Conservation (phyloP, 2,797 vertebrate genomes). For the Lutjanus argentimaculatus region DNA sequence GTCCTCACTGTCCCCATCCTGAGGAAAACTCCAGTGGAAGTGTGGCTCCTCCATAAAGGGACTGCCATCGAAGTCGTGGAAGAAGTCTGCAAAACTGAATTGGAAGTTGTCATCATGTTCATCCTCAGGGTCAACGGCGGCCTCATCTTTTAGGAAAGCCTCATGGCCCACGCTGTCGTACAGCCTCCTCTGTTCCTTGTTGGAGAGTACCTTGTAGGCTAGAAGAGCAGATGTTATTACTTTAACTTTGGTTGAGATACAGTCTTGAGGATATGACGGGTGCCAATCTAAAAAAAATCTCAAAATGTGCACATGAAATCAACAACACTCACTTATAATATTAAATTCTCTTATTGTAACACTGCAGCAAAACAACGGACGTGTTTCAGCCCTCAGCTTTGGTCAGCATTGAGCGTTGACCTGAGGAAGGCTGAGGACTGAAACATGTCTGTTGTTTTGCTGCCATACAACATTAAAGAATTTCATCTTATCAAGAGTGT, state of each 20-base stretch:
- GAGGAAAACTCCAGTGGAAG: constrained; percentile 57
- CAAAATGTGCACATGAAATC: too few species aligned
- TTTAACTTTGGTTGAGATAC: not conserved
- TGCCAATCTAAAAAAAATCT: too few species aligned
- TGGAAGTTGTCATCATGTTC: constrained; percentile 12
- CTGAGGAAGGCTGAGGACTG: too few species aligned
- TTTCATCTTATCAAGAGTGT: too few species aligned
- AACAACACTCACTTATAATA: too few species aligned
- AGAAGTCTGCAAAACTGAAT: constrained; percentile 68
- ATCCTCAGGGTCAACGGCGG: not conserved
- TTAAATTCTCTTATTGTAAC: too few species aligned
- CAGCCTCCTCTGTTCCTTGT: constrained; percentile 67
- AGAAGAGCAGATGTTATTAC: not conserved
- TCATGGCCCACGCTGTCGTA: constrained; percentile 75
- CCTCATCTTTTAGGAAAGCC: constrained; percentile 47
- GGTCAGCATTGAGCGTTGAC: too few species aligned
- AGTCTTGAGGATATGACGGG: too few species aligned
- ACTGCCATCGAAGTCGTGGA: constrained; percentile 46
- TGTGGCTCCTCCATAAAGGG: constrained; percentile 38
- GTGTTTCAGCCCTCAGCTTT: too few species aligned
- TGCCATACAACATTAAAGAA: too few species aligned
- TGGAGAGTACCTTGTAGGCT: constrained; percentile 80
- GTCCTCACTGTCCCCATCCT: constrained; percentile 42
- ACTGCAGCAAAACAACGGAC: too few species aligned
- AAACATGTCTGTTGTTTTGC: too few species aligned